Base-by-base conservation (phyloP, 2,888 invertebrate genomes). In the Yponomeuta sedellus region DNA sequence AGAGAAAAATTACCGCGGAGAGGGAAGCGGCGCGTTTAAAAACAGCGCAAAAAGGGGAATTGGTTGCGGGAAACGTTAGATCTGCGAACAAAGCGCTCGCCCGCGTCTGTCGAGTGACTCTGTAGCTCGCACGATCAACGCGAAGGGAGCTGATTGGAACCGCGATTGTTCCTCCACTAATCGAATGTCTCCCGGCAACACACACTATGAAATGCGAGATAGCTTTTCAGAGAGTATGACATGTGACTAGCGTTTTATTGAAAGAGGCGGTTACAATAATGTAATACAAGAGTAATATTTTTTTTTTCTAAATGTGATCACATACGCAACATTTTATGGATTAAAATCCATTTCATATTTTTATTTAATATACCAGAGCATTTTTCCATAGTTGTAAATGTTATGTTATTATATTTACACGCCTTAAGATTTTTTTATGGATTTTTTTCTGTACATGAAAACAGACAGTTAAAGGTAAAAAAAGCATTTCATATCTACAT, bases 1-100 rank as follows among this genome's bases (percentile, higher is more conserved):
- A 73, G 76, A 84, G 81, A 82, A 82, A 86, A 84, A 85, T 81
- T 82, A 81, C 77, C 74, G 73, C 69, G 72, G 72, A 75, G 75
- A 77, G 79, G 70, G 74, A 75, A 80, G 72, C 75, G 75, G 74
- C 73, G 72, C 75, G 76, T 80, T 79, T 79, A 77, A 80, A 83
- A 81, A 80, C 75, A 39, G 40, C 75, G 73, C 72, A 71, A 72
- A 74, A 79, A 79, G 75, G 74, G 73, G 71, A 76, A 81, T 75
- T 73, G 79, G 75, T 78, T 74, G 61, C 61, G 44, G 44, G 16
- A 16, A 59, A 74, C 75, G 77, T 77, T 78, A 76, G 76, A 79
- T 75, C 73, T 62, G 70, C 67, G 72, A 79, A 82, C 79, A 79
- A 81, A 78, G 74, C 44, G 44, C 44, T 16, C 16, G 44, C 44